These are phyloP conservation scores for Onthophagus taurus DNA, from an alignment of 1,140 invertebrate species.

Conservation along the genomic window DNA sequence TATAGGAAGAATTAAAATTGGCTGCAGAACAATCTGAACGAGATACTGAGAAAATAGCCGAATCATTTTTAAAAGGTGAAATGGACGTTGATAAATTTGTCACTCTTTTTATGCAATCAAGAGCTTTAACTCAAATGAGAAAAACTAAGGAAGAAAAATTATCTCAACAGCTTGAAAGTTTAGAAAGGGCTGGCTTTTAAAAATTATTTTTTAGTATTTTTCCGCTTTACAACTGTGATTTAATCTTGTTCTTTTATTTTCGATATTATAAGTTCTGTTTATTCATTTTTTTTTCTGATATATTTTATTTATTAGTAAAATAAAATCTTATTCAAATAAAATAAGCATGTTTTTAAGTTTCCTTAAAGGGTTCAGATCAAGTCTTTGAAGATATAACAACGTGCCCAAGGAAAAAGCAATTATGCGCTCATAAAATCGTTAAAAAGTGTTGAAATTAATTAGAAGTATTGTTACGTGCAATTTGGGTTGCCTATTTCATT, in stretches of 20 bases:
- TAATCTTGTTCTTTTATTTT: conserved; percentile 11
- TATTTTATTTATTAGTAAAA: too few species aligned
- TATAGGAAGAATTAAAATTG: conserved; percentile 43
- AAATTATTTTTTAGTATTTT: conserved; percentile 7
- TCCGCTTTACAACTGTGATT: conserved; percentile 13
- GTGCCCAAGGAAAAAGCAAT: too few species aligned
- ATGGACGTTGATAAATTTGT: conserved; percentile 68
- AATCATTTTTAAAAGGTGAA: conserved; percentile 61
- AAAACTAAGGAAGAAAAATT: conserved; percentile 69
- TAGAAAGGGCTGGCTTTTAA: conserved; percentile 54
- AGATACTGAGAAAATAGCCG: conserved; percentile 63
- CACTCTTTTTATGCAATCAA: conserved; percentile 54
- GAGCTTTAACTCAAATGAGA: conserved; percentile 58
- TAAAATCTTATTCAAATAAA: too few species aligned
- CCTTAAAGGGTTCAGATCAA: too few species aligned
- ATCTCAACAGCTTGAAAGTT: conserved; percentile 57
- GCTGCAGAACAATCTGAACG: conserved; percentile 60
- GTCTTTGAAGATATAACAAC: too few species aligned
- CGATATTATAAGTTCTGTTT: too few species aligned
- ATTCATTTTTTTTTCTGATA: too few species aligned
- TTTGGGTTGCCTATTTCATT: too few species aligned
- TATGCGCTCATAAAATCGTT: too few species aligned
- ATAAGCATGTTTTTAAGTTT: too few species aligned
- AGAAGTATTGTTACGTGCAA: too few species aligned
- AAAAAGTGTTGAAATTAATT: too few species aligned